Conservation (phyloP, 2,797 vertebrate genomes). For the Parauchenoglanis ngamensis region DNA sequence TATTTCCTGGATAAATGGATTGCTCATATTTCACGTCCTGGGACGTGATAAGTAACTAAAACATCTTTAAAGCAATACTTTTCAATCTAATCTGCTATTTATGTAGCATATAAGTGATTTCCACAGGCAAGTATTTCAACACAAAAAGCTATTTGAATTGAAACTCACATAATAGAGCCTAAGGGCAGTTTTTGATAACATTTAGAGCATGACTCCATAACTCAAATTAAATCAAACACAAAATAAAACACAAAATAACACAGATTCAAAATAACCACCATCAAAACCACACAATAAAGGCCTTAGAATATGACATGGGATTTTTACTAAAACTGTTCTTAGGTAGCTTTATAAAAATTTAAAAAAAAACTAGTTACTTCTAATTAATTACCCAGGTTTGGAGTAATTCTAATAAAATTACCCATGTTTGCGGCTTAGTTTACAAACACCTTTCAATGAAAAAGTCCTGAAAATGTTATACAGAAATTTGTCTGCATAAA, state of each 20-base stretch:
- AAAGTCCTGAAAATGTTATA: not conserved
- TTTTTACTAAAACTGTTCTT: not conserved
- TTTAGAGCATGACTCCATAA: not conserved
- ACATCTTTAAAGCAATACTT: not conserved
- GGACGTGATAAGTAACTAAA: not conserved
- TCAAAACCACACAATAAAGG: not conserved
- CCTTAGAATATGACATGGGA: not conserved
- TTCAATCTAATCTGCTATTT: not conserved
- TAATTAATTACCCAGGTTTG: not conserved
- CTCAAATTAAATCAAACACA: too few species aligned
- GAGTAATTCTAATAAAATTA: too few species aligned
- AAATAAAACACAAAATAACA: not conserved
- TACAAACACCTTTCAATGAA: not conserved
- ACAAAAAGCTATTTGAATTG: not conserved
- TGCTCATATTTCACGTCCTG: constrained; percentile 33
- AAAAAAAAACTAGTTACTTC: not conserved
- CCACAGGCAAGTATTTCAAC: not conserved
- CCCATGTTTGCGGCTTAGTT: too few species aligned
- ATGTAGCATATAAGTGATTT: not conserved
- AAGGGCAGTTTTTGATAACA: not conserved
- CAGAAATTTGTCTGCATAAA: not conserved
- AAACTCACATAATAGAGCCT: not conserved
- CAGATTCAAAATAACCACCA: not conserved
- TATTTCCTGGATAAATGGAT: constrained; percentile 60
- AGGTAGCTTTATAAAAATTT: not conserved